Percentiles rank a stretch among this genome's conserved stretches.
Evolutionary conservation across 2,888 invertebrate genomes (phyloP).

Genomic region (Acleris laterana): DNA sequence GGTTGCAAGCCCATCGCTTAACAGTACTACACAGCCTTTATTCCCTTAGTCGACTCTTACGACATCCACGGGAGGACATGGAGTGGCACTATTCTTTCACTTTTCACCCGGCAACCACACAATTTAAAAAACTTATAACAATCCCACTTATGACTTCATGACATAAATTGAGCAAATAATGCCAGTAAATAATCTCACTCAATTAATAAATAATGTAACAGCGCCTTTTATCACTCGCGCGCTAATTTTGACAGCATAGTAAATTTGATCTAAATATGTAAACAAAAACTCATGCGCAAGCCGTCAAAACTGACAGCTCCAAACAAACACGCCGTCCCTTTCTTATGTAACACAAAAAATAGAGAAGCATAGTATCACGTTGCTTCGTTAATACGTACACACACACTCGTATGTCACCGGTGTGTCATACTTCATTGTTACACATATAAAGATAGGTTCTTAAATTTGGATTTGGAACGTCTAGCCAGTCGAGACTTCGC

Average conservation of each 20-base stretch:
- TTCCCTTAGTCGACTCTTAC: no score
- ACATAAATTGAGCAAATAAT: no score
- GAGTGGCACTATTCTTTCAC: no score
- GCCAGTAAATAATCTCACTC: no score
- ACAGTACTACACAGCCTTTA: no score
- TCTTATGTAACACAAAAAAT: not conserved
- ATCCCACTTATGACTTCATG: no score
- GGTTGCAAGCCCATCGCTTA: no score
- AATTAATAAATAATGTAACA: no score
- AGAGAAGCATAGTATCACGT: conserved; percentile 9
- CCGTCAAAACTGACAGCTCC: not conserved
- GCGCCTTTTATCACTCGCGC: conserved; percentile 1
- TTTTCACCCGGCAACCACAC: no score
- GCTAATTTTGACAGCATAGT: conserved; percentile 10
- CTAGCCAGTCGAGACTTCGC: conserved; percentile 2
- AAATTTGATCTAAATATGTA: conserved; percentile 6
- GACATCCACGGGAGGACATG: no score
- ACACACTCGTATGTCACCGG: conserved; percentile 4
- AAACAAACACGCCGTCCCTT: not conserved
- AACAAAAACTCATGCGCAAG: conserved; percentile 4
- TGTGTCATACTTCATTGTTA: not conserved
- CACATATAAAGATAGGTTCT: not conserved
- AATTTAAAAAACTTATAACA: no score
- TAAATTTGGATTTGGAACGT: conserved; percentile 16
- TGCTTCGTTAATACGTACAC: conserved; percentile 1